These are phyloP conservation scores for Antheraea mylitta DNA, from an alignment of 1,140 invertebrate genomes.

Conservation along the genomic window DNA sequence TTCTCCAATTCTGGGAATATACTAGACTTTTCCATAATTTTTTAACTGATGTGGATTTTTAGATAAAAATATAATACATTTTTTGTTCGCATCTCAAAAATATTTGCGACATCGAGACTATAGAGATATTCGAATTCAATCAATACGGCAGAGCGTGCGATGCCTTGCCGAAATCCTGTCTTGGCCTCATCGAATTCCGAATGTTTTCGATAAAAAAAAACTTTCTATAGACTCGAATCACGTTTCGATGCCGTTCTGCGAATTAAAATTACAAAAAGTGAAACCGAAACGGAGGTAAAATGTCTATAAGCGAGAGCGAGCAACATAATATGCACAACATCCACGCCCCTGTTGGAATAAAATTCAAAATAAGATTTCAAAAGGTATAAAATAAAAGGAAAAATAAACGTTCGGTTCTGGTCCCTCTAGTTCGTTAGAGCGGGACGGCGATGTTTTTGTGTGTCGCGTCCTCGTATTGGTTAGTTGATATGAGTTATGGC, in stretches of 20 bases:
- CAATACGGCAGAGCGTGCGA: slow-evolving; percentile 32
- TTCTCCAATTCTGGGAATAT: too few species aligned
- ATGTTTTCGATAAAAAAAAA: slow-evolving; percentile 74
- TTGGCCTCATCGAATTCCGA: slow-evolving; percentile 60
- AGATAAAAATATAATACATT: background rate
- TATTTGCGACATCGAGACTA: background rate
- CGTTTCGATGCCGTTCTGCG: slow-evolving; percentile 72
- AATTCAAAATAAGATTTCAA: slow-evolving; percentile 77
- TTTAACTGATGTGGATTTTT: background rate
- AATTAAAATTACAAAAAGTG: slow-evolving; percentile 78
- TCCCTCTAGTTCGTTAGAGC: slow-evolving; percentile 70
- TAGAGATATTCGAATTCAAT: slow-evolving; percentile 34
- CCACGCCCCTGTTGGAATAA: slow-evolving; percentile 72
- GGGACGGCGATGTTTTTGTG: slow-evolving; percentile 48
- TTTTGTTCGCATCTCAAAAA: background rate
- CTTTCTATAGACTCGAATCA: slow-evolving; percentile 69
- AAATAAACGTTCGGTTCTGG: slow-evolving; percentile 60
- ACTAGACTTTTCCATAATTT: too few species aligned
- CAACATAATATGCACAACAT: slow-evolving; percentile 60
- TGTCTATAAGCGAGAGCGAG: slow-evolving; percentile 47
- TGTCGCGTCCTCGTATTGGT: slow-evolving; percentile 48
- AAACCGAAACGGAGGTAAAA: slow-evolving; percentile 48
- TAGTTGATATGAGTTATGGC: slow-evolving; percentile 74
- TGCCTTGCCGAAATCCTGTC: slow-evolving; percentile 53
- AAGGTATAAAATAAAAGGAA: slow-evolving; percentile 63